Base-by-base conservation (phyloP, 2,113 vertebrate genomes). In the Crotalus horridus region DNA sequence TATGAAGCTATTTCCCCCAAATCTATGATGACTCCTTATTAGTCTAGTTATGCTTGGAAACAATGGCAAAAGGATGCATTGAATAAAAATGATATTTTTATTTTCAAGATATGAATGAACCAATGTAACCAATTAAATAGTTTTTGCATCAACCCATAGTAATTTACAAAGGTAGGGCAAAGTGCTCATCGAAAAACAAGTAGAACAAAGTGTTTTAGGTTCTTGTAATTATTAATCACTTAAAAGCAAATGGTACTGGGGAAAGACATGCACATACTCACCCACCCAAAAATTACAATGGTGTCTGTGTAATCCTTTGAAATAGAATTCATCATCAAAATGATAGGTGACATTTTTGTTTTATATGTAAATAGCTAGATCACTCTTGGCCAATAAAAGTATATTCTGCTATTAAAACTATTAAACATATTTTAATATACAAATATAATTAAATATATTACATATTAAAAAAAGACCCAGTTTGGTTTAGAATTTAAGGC, bases 41-140 rank as follows among this genome's bases (percentile, higher is more conserved):
- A 61, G 24, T 26, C 89, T 92, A 10, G 90, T 95, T 94, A 69
- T 91, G 88, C 94, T 33, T 74, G 51, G 94, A 95, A 92, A n/a
- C 59, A 33, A 93, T 93, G 55, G 43, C 26, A 81, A 89, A 6
- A 17, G 48, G 39, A 94, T 46, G n/a, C 17, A 56, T 56, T 56
- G 55, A 56, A 56, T 56, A 56, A 58, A 58, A 58, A 74, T 13
- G 43, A 2, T 85, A 48, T 87, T 46, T 88, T 88, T 88, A 61
- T 46, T 91, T 91, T 93, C 90, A 90, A 89, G 90, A 86, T 74
- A 90, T 90, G 85, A 53, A 94, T 91, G 90, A 0, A 0, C 56
- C 17, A 48, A 90, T 87, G 92, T 3, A 26, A 24, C 74, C 87
- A 91, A 85, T 61, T 69, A 91, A 85, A 0, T 88, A 93, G 93